A percentile compares a stretch with the other conserved stretches of the same genome.
Evolutionary conservation across 2,797 vertebrate genomes (phyloP).

Genomic region (Crypturellus tataupa): DNA sequence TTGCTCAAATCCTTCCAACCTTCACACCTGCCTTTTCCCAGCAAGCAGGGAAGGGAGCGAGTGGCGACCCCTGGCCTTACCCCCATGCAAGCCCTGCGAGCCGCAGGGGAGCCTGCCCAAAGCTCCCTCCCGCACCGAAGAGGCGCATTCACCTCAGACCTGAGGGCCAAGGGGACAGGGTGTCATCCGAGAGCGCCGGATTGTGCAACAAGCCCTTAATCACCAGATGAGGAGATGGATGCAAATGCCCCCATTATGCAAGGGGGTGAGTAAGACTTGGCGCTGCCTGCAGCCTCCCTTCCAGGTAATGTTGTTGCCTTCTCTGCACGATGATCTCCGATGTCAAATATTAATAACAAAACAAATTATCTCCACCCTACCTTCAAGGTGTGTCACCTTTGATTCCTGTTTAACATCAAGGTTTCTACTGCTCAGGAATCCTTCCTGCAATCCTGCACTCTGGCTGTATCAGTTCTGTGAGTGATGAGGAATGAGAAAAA

Average conservation of each 20-base stretch:
- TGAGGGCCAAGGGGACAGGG: background rate
- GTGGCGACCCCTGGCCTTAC: background rate
- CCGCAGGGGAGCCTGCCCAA: background rate
- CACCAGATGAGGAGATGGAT: constrained; percentile 63
- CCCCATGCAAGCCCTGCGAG: background rate
- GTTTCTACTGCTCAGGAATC: constrained; percentile 61
- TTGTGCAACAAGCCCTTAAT: constrained; percentile 69
- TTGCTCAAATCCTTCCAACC: constrained; percentile 38
- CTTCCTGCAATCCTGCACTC: constrained; percentile 45
- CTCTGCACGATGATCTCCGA: constrained; percentile 60
- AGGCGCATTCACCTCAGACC: background rate
- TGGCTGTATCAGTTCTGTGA: constrained; percentile 26
- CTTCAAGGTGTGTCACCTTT: constrained; percentile 74
- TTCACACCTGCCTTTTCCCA: background rate
- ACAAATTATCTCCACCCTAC: constrained; percentile 72
- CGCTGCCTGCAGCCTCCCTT: constrained; percentile 64
- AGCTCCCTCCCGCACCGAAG: background rate
- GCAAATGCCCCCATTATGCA: constrained; percentile 75
- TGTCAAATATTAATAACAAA: constrained; percentile 70
- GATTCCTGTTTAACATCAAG: constrained; percentile 67
- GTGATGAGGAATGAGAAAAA: constrained; percentile 69
- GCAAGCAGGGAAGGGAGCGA: background rate
- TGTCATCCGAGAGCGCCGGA: background rate
- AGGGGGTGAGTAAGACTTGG: constrained; percentile 69
- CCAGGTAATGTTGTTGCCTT: constrained; percentile 37